Evolutionary conservation across 2,888 invertebrate species (phyloP), one percentile per base, ranked within the genome.

Genomic region (Ceraclea dissimilis): DNA sequence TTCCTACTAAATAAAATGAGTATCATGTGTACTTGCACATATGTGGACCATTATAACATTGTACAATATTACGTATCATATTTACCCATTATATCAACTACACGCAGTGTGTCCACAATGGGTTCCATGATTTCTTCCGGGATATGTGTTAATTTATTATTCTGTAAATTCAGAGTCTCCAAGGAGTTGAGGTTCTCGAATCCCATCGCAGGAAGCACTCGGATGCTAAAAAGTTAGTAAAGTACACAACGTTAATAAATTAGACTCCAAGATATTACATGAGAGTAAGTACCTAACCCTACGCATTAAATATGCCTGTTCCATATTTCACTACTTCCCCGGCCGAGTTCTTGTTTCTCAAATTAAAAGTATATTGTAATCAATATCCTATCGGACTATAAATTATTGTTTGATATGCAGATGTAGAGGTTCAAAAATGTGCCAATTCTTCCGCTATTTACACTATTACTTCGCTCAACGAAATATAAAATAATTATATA

Each of bases 121-220:
- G 89, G 90, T 68, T 92, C 91, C 83, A 91, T 92, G 50, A 92
- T 87, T 68, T 93, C 93, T 67, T 91, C 90, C 0, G 89, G 83
- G 63, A 93, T 85, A 63, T 88, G 86, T 63, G 81, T 81, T 63
- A 94, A 73, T 70, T 90, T 90, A 73, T 93, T 93, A 70, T 93
- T 93, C 70, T 93, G 90, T 57, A 94, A 76, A 69, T 88, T 92
- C 49, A 94, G 71, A 10, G 89, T 90, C 76, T 93, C 93, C 73
- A 94, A 73, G 1, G 93, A 93, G 72, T 93, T 92, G 60, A 94
- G 76, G 70, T 91, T 90, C 67, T 92, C 90, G 68, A 94, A 93
- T 44, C 89, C 86, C 79, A 89, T 82, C 20, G 88, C 84, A 6
- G 91, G 92, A 63, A 94, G 71, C 51, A 81, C 79, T 70, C 88